Evolutionary conservation across 1,140 invertebrate species (phyloP).

Genomic region (Meteorus sp.): DNA sequence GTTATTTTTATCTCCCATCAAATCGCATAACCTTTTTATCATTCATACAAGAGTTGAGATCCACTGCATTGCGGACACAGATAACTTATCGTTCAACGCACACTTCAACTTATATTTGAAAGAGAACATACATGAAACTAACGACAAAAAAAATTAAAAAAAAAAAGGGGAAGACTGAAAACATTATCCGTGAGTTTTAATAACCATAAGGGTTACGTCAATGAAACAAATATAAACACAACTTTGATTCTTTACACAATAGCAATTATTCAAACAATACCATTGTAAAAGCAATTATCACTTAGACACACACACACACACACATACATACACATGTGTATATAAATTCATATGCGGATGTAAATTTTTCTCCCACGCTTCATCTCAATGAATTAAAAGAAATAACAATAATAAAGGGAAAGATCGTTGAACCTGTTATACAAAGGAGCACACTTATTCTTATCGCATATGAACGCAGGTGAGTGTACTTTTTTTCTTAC

Average conservation of each 20-base stretch:
- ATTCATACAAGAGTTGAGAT: constrained; percentile 29
- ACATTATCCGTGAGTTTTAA: too few relatives aligned
- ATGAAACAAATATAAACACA: too few relatives aligned
- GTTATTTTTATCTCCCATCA: not conserved
- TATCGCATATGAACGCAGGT: constrained; percentile 1
- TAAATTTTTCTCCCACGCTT: not conserved
- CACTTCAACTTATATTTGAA: too few relatives aligned
- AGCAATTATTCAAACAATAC: too few relatives aligned
- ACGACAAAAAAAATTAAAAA: too few relatives aligned
- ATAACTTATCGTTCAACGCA: constrained; percentile 33
- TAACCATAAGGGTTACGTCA: not conserved
- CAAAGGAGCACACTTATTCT: not conserved
- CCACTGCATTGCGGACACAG: constrained; percentile 32
- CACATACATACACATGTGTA: too few relatives aligned
- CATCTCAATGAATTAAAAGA: not conserved
- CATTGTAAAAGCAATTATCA: not conserved
- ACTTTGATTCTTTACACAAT: too few relatives aligned
- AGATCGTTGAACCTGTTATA: constrained; percentile 15
- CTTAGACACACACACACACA: too few relatives aligned
- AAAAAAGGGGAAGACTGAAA: too few relatives aligned
- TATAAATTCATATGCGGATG: too few relatives aligned
- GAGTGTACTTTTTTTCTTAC: not conserved
- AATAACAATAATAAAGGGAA: not conserved
- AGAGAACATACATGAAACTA: too few relatives aligned
- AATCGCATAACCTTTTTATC: constrained; percentile 5